Evolutionary conservation across 2,888 invertebrate species (phyloP).

Genomic region (Aphidius colemani): DNA sequence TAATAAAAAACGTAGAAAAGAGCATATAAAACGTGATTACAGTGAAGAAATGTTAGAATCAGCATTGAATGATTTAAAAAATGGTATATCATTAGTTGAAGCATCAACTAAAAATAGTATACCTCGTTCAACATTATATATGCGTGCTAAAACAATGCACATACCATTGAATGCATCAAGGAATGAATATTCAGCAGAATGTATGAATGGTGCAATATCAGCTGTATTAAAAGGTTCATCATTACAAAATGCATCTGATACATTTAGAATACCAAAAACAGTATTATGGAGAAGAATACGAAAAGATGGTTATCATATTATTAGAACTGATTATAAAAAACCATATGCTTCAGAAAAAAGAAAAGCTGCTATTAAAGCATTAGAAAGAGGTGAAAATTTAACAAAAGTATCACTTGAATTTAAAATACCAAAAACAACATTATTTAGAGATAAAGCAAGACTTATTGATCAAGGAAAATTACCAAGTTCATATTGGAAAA

Average conservation of each 20-base stretch:
- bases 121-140: conserved; percentile 60
- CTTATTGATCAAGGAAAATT: conserved; percentile 58
- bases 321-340: conserved; percentile 48
- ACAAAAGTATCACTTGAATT: conserved; percentile 58
- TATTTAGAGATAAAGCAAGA: conserved; percentile 58
- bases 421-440: conserved; percentile 60
- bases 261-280: conserved; percentile 60
- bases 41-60: conserved; percentile 55
- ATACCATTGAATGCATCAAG: conserved; percentile 55
- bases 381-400: conserved; percentile 58
- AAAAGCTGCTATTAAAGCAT: conserved; percentile 57
- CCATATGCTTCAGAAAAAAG: conserved; percentile 54
- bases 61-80: conserved; percentile 56
- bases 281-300: conserved; percentile 61
- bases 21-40: conserved; percentile 49
- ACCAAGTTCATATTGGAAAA: conserved; percentile 54
- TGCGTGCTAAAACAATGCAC: conserved; percentile 56
- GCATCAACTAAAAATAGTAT: conserved; percentile 56
- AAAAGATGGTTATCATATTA: conserved; percentile 53
- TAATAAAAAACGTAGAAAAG: conserved; percentile 46
- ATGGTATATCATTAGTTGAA: conserved; percentile 56
- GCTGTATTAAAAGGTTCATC: conserved; percentile 59
- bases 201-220: conserved; percentile 57
- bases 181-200: conserved; percentile 58
- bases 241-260: conserved; percentile 58